phyloP scores from a whole-genome alignment of 1,140 invertebrate genomes.

The Steinernema feltiae region DNA sequence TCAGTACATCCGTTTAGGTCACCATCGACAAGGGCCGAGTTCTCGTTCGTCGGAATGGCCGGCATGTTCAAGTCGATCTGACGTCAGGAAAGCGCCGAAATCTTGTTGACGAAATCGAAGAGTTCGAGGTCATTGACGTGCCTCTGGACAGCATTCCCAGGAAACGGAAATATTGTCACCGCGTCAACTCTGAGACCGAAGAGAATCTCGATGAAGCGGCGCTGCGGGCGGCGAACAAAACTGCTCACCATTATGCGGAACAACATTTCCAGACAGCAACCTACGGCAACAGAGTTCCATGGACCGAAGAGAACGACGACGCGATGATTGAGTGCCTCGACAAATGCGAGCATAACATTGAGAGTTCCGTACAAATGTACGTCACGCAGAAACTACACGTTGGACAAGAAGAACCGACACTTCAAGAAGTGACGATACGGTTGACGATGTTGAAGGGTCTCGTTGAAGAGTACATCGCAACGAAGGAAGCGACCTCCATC shows the following conservation, averaged over 20 bases:
- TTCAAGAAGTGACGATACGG: background rate
- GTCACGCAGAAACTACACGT: background rate
- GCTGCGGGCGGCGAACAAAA: background rate
- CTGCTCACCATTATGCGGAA: background rate
- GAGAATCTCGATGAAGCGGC: background rate
- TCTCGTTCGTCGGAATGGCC: background rate
- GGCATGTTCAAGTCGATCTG: background rate
- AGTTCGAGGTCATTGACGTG: too few relatives aligned
- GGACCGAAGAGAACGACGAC: slow-evolving; percentile 2
- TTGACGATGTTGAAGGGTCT: background rate
- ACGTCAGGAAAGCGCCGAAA: background rate
- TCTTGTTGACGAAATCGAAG: too few relatives aligned
- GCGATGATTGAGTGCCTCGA: background rate
- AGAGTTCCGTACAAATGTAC: background rate
- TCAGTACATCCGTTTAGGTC: background rate
- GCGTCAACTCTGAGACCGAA: background rate
- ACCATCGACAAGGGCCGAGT: background rate
- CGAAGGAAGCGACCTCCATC: background rate
- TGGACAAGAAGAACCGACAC: background rate
- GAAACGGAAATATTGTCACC: background rate
- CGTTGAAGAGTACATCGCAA: background rate
- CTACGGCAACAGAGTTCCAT: background rate
- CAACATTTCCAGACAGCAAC: background rate
- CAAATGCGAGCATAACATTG: background rate
- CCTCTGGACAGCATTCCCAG: background rate